Evolutionary conservation across 2,888 invertebrate species (phyloP).

Genomic region (Altica lythri): DNA sequence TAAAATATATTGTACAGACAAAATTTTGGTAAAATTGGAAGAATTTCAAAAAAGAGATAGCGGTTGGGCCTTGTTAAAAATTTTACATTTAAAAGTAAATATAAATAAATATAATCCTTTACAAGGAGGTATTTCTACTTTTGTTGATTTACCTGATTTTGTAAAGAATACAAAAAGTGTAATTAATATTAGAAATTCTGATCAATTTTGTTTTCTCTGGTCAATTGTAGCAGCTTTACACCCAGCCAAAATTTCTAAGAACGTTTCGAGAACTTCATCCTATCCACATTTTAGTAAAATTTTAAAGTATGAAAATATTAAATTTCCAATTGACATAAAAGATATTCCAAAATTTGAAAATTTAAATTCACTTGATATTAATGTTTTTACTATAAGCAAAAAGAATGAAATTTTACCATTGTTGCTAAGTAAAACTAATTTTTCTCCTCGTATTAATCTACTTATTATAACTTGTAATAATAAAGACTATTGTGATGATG

Average conservation of each 20-base stretch:
- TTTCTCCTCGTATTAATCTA: not conserved
- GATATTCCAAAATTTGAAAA: too few relatives aligned
- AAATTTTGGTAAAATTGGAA: not conserved
- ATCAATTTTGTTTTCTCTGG: not conserved
- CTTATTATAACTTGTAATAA: not conserved
- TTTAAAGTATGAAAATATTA: not conserved
- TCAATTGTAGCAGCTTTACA: not conserved
- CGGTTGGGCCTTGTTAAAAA: not conserved
- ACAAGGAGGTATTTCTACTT: too few relatives aligned
- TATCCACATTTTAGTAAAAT: not conserved
- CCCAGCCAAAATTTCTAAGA: not conserved
- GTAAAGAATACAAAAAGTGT: not conserved
- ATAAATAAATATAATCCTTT: not conserved
- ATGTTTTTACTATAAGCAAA: not conserved
- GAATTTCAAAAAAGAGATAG: too few relatives aligned
- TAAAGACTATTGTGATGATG: too few relatives aligned
- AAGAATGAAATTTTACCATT: not conserved
- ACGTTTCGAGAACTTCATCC: too few relatives aligned
- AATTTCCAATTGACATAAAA: too few relatives aligned
- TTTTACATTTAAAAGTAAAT: not conserved
- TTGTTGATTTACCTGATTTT: not conserved
- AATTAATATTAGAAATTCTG: not conserved
- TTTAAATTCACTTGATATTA: not conserved
- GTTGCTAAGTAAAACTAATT: not conserved
- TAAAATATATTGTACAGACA: not conserved